Evolutionary conservation across 2,888 invertebrate genomes (phyloP), one percentile per base, ranked within the genome.

Genomic region (Hydraecia micacea): DNA sequence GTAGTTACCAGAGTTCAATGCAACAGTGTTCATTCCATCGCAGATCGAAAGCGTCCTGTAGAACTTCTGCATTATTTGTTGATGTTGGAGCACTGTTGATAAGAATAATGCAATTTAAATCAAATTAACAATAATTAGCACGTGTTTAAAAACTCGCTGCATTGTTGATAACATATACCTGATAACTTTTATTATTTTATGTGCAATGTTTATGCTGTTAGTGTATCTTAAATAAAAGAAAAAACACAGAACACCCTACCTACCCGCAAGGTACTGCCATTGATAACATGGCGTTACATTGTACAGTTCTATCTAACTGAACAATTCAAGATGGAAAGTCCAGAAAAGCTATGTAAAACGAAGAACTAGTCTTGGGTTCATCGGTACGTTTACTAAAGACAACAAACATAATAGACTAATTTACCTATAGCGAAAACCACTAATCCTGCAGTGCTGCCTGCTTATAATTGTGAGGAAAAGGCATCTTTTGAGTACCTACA

Each of bases 21-120:
- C 78, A 25, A 91, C 70, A 13, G 90, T 91, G 80, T 94, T 94
- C 91, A 95, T 91, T 70, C 94, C 95, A 49, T 96, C 95, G 93
- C 98, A 98, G 87, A 98, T 97, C 21, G 98, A 98, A 66, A 99
- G 96, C 1, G 98, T 98, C 85, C 98, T 98, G 92, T 99, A 97
- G 90, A 99, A 97, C 85, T 98, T 97, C 93, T 98, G 98, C 98
- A 99, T 98, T 32, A 98, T 98, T 1, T 98, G 97, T 79, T 98
- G 97, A 90, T 98, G 98, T 91, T 98, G 98, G 60, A 98, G 91
- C 25, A 98, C 98, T 98, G 93, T 83, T 88, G 90, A 87, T 63
- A 87, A 85, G 85, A 70, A n/a, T 1, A 82, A 67, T 52, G 49
- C 0, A 13, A 49, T 71, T 15, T 21, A 55, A 58, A 42, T 5